Percentiles rank a stretch among this genome's conserved stretches.
Evolutionary conservation across 1,140 invertebrate genomes (phyloP).

Genomic region (Choristoneura fumiferana): DNA sequence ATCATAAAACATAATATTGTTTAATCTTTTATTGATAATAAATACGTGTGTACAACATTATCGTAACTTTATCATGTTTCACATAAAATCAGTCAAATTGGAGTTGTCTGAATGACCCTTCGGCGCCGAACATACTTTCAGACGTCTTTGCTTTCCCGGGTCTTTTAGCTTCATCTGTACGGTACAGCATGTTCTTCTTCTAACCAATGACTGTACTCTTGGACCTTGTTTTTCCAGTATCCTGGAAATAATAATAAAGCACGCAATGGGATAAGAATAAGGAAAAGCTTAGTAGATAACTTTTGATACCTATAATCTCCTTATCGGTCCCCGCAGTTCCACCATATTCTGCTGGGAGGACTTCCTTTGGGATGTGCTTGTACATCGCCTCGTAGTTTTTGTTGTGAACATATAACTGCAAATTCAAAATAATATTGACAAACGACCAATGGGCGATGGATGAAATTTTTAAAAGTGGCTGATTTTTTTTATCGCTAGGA

Average conservation of each 20-base stretch:
- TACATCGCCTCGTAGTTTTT: constrained; percentile 65
- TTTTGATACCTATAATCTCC: constrained; percentile 49
- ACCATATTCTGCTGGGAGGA: constrained; percentile 71
- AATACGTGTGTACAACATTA: background rate
- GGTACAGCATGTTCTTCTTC: constrained; percentile 77
- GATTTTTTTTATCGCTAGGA: too few species aligned
- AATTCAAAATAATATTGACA: constrained; percentile 18
- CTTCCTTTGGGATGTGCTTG: constrained; percentile 59
- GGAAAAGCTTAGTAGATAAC: too few species aligned
- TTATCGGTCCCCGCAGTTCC: constrained; percentile 53
- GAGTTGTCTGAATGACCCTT: constrained; percentile 81
- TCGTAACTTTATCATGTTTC: background rate
- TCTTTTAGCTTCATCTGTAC: constrained; percentile 79
- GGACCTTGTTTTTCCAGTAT: constrained; percentile 75
- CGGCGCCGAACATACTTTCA: constrained; percentile 79
- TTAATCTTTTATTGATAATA: background rate
- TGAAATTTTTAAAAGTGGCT: too few species aligned
- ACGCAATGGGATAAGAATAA: too few species aligned
- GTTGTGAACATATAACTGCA: constrained; percentile 59
- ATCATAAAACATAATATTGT: too few species aligned
- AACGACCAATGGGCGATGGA: too few species aligned
- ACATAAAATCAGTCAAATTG: constrained; percentile 47
- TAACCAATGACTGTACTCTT: constrained; percentile 73
- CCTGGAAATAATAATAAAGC: constrained; percentile 37
- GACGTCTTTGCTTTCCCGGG: constrained; percentile 79